A percentile compares a stretch with the other conserved stretches of the same genome.
These are phyloP conservation scores for Aspidiotus destructor DNA, from an alignment of 2,888 invertebrate genomes.

Conservation along the genomic window DNA sequence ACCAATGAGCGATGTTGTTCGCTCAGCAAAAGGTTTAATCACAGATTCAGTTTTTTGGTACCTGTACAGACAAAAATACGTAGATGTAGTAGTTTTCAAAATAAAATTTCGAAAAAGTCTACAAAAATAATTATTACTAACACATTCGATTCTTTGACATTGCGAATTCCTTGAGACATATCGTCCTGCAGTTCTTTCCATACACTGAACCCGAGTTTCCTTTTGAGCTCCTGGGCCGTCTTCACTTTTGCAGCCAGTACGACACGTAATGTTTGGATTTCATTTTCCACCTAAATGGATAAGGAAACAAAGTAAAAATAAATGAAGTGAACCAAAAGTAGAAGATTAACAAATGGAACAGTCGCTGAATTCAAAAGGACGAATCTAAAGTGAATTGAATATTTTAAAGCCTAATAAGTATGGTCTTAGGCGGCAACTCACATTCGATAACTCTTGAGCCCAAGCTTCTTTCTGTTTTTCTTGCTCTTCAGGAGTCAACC, in stretches of 20 bases:
- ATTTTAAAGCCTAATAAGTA: too few species aligned
- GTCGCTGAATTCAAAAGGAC: too few species aligned
- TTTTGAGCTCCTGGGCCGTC: slow-evolving; percentile 71
- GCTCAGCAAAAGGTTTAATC: slow-evolving; percentile 80
- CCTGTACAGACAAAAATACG: slow-evolving; percentile 45
- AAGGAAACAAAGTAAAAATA: neutral
- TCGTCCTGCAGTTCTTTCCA: slow-evolving; percentile 95
- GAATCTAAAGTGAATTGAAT: too few species aligned
- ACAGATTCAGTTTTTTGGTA: slow-evolving; percentile 92
- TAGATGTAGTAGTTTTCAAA: neutral
- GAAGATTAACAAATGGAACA: too few species aligned
- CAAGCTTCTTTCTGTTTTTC: slow-evolving; percentile 73
- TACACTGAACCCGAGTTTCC: slow-evolving; percentile 91
- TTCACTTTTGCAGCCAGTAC: slow-evolving; percentile 81
- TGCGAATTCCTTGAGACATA: slow-evolving; percentile 86
- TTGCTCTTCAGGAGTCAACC: slow-evolving; percentile 67
- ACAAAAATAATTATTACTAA: slow-evolving; percentile 51
- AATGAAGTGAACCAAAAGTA: too few species aligned
- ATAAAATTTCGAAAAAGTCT: neutral
- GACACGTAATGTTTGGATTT: slow-evolving; percentile 88
- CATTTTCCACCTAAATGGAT: slow-evolving; percentile 69
- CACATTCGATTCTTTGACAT: slow-evolving; percentile 94
- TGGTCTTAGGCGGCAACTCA: slow-evolving; percentile 36
- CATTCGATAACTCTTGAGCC: slow-evolving; percentile 59
- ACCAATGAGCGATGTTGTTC: slow-evolving; percentile 82